phyloP scores from a whole-genome alignment of 2,797 vertebrate genomes.

The Columba guinea region DNA sequence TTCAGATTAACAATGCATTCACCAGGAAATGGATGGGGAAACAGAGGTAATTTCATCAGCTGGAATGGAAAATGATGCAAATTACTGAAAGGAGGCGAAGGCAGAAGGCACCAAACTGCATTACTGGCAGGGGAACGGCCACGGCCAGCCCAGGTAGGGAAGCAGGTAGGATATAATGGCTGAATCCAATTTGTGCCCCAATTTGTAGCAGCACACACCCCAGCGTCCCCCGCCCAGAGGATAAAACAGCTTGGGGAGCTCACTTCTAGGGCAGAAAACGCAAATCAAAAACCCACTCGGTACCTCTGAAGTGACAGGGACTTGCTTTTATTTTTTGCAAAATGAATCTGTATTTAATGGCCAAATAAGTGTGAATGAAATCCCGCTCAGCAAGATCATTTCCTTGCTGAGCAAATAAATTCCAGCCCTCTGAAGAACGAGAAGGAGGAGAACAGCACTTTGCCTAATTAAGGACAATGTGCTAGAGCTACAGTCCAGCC shows the following conservation, averaged over 20 bases:
- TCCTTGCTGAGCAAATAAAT: slow-evolving; percentile 36
- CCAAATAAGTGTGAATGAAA: neutral
- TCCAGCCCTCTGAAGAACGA: neutral
- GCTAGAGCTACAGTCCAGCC: neutral
- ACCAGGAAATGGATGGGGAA: slow-evolving; percentile 40
- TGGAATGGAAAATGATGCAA: slow-evolving; percentile 42
- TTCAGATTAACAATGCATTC: slow-evolving; percentile 40
- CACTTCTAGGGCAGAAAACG: neutral
- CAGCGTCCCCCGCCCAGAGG: rapidly evolving
- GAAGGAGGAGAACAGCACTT: slow-evolving; percentile 15
- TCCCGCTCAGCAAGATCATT: neutral
- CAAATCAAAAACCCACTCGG: neutral
- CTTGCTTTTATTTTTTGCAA: neutral
- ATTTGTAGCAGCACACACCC: neutral
- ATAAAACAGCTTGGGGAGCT: neutral
- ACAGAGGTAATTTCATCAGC: slow-evolving; percentile 38
- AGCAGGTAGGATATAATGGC: neutral
- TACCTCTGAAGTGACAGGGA: neutral
- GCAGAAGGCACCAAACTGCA: neutral
- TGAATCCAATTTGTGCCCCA: neutral
- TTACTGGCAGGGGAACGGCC: neutral
- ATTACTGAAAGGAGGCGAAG: slow-evolving; percentile 27
- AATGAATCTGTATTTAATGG: slow-evolving; percentile 5
- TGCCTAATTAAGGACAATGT: slow-evolving; percentile 44
- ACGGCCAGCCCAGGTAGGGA: neutral